phyloP scores from a whole-genome alignment of 2,888 invertebrate genomes.

The Napeogenes inachia region DNA sequence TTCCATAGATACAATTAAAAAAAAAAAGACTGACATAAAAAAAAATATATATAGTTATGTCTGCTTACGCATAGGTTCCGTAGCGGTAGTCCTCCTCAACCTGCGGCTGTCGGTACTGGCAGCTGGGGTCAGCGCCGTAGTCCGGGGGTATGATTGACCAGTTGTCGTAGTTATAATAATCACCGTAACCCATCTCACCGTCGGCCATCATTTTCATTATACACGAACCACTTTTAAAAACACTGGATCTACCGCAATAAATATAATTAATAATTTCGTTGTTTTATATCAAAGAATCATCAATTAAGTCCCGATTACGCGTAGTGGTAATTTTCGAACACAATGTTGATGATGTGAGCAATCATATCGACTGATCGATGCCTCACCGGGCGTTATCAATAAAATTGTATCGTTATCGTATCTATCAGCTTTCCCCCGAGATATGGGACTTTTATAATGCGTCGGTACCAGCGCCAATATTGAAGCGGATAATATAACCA shows the following conservation, averaged over 20 bases:
- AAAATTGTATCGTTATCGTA: slow-evolving; percentile 75
- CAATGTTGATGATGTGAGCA: slow-evolving; percentile 43
- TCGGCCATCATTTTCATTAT: slow-evolving; percentile 78
- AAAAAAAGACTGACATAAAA: no score
- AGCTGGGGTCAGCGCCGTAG: slow-evolving; percentile 76
- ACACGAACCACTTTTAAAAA: slow-evolving; percentile 31
- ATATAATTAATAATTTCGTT: slow-evolving; percentile 26
- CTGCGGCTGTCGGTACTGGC: slow-evolving; percentile 59
- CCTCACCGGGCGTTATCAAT: slow-evolving; percentile 68
- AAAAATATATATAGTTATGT: not conserved
- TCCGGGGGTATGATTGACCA: slow-evolving; percentile 85
- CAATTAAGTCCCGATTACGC: slow-evolving; percentile 44
- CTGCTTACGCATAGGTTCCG: slow-evolving; percentile 78
- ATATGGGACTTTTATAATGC: slow-evolving; percentile 70
- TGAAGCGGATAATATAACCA: slow-evolving; percentile 41
- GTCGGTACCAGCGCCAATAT: slow-evolving; percentile 49
- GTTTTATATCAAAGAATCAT: slow-evolving; percentile 14
- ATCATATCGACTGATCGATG: slow-evolving; percentile 73
- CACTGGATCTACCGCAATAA: slow-evolving; percentile 28
- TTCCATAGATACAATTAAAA: no score
- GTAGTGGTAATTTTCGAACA: slow-evolving; percentile 19
- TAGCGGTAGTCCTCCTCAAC: slow-evolving; percentile 83
- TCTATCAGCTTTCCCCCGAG: slow-evolving; percentile 73
- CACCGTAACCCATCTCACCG: slow-evolving; percentile 72
- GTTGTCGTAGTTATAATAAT: slow-evolving; percentile 79